Percentiles rank a stretch among this genome's conserved stretches.
Conservation (phyloP, 2,797 vertebrate genomes). For the Alcedo quadribrachys region DNA sequence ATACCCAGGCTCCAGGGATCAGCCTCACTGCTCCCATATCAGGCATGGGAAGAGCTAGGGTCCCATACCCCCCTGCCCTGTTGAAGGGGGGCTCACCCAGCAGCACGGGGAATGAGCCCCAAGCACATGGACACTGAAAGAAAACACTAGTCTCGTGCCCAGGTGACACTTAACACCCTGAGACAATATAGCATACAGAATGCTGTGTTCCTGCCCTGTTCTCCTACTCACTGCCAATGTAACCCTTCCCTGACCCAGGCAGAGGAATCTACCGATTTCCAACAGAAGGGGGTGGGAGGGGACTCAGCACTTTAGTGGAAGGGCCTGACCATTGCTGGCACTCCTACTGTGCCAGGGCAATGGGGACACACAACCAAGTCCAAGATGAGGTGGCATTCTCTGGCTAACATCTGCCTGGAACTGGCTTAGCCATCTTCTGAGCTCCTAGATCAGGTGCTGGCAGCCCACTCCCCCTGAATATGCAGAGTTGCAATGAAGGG, state of each 20-base stretch:
- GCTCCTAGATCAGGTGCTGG: background rate
- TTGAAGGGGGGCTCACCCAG: background rate
- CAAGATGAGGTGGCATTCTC: background rate
- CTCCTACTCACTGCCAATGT: background rate
- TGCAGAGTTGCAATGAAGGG: background rate
- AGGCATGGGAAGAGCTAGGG: background rate
- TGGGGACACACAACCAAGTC: background rate
- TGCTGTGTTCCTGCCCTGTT: background rate
- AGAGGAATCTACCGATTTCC: background rate
- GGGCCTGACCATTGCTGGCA: background rate
- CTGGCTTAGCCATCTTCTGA: background rate
- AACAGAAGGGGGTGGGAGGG: background rate
- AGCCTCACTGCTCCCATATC: accelerated
- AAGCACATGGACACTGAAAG: background rate
- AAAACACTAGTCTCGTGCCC: accelerated
- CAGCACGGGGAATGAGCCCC: background rate
- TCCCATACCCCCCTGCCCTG: background rate
- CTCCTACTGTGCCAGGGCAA: background rate
- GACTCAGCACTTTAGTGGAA: background rate
- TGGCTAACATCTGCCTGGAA: background rate
- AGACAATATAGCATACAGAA: background rate
- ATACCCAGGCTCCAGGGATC: background rate
- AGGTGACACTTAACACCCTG: background rate
- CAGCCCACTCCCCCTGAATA: background rate
- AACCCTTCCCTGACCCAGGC: background rate